phyloP scores from a whole-genome alignment of 1,140 invertebrate species.

The Drosophila pandora region DNA sequence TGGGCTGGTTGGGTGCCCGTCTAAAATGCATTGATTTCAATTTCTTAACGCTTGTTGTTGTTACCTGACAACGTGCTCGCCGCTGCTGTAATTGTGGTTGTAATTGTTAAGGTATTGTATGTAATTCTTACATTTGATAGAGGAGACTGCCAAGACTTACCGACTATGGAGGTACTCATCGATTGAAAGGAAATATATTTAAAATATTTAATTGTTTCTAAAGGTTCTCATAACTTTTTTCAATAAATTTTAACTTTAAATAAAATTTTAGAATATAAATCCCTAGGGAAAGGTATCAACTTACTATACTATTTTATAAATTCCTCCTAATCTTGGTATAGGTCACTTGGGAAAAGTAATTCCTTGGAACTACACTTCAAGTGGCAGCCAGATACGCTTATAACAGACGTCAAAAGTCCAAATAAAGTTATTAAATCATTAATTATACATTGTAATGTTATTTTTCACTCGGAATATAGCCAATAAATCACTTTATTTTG shows the following conservation, averaged over 20 bases:
- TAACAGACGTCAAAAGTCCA: slow-evolving; percentile 26
- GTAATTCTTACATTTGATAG: slow-evolving; percentile 25
- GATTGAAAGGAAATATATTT: not conserved
- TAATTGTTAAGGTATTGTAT: slow-evolving; percentile 15
- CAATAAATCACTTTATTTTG: not conserved
- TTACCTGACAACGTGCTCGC: slow-evolving; percentile 50
- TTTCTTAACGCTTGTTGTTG: slow-evolving; percentile 38
- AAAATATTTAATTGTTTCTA: not conserved
- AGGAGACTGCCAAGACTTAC: not conserved
- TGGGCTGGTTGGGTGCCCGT: not conserved
- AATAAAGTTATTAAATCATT: not conserved
- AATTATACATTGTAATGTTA: not conserved
- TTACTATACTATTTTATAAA: not conserved
- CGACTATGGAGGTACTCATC: not conserved
- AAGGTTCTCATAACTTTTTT: not conserved
- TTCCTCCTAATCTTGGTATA: slow-evolving; percentile 28
- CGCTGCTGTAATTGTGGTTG: slow-evolving; percentile 42
- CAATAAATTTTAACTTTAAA: no score
- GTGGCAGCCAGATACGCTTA: slow-evolving; percentile 2
- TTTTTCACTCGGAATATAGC: not conserved
- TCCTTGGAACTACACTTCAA: slow-evolving; percentile 30
- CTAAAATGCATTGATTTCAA: slow-evolving; percentile 48
- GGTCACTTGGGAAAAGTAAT: slow-evolving; percentile 26
- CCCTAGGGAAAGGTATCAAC: not conserved
- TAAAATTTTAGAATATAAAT: not conserved